Percentiles rank a stretch among this genome's conserved stretches.
Evolutionary conservation across 2,888 invertebrate genomes (phyloP).

Genomic region (Pachycephus smyrnensis): DNA sequence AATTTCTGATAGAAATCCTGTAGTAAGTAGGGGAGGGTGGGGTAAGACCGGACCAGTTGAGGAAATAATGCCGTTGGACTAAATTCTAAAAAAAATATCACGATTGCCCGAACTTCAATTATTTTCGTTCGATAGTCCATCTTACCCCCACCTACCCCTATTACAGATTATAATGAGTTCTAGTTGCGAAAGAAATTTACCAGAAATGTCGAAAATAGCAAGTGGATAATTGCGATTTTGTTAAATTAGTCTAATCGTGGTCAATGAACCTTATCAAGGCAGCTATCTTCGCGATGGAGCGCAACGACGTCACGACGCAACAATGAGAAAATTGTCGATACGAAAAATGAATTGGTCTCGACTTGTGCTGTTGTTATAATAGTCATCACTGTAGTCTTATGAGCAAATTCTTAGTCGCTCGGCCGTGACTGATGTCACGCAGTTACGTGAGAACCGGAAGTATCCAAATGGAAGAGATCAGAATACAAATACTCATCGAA

Average conservation of each 20-base stretch:
- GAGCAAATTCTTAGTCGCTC: not conserved
- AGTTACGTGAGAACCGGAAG: constrained; percentile 4
- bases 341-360: not conserved
- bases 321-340: not conserved
- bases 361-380: not conserved
- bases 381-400: not conserved
- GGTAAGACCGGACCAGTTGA: not conserved
- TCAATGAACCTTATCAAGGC: not conserved
- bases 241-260: not conserved
- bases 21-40: not conserved
- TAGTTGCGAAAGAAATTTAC: not conserved
- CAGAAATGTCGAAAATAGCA: not conserved
- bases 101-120: not conserved
- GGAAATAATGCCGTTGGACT: too few relatives aligned
- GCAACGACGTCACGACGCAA: not conserved
- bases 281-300: not conserved
- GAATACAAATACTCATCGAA: not conserved
- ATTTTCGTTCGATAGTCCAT: not conserved
- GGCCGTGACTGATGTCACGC: not conserved
- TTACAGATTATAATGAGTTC: not conserved
- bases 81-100: too few relatives aligned
- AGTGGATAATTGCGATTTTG: not conserved
- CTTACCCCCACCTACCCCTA: not conserved
- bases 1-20: not conserved
- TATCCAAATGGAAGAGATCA: not conserved